Conservation (phyloP, 2,888 invertebrate species). For the Chromoteleia sp. region DNA sequence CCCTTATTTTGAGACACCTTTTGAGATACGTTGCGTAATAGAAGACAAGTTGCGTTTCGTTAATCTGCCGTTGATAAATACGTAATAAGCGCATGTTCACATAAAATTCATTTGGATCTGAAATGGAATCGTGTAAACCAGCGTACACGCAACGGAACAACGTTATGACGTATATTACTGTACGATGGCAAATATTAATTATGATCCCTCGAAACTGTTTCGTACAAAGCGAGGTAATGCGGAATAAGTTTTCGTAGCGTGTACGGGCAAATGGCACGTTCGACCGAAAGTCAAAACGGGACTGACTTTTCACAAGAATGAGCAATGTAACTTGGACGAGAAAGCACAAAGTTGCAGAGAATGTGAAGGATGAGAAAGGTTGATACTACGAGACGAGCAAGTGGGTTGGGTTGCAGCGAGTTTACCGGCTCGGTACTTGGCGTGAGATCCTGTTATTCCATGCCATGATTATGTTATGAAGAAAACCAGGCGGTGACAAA, state of each 20-base stretch:
- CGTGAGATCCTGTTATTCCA: constrained; percentile 72
- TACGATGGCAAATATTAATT: constrained; percentile 26
- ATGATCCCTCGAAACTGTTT: background rate
- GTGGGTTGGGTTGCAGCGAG: constrained; percentile 83
- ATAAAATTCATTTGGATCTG: constrained; percentile 5
- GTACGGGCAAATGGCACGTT: background rate
- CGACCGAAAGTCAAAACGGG: constrained; percentile 47
- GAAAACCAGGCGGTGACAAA: constrained; percentile 64
- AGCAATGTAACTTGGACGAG: constrained; percentile 61
- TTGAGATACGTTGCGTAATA: too few relatives aligned
- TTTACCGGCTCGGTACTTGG: constrained; percentile 81
- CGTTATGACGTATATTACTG: constrained; percentile 16
- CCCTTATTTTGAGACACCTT: too few relatives aligned
- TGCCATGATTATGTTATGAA: constrained; percentile 65
- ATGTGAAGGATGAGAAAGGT: constrained; percentile 65
- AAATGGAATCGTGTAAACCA: background rate
- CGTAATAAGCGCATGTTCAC: too few relatives aligned
- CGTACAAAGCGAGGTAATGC: background rate
- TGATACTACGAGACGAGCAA: constrained; percentile 73
- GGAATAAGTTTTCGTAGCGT: background rate
- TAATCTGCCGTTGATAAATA: too few relatives aligned
- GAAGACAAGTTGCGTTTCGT: too few relatives aligned
- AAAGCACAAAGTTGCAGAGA: constrained; percentile 49
- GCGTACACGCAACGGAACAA: background rate
- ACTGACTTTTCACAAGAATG: constrained; percentile 64